A percentile compares a stretch with the other conserved stretches of the same genome.
phyloP scores from a whole-genome alignment of 2,888 invertebrate genomes.

The Lacanobia oleracea region DNA sequence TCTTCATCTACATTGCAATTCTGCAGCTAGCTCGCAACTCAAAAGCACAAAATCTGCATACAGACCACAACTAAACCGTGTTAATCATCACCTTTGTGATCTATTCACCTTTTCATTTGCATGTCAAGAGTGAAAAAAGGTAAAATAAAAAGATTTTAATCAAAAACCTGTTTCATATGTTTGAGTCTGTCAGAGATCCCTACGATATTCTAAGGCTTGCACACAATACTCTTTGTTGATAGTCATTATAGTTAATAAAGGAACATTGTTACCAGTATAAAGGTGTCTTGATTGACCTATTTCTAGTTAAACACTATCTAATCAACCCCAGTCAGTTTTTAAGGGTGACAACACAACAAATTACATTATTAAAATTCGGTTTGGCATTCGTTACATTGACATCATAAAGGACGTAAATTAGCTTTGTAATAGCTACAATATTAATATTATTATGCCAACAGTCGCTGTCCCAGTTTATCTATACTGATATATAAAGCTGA shows the following conservation, averaged over 20 bases:
- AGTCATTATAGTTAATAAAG: conserved; percentile 18
- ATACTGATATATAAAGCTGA: too few species aligned
- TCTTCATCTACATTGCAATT: not conserved
- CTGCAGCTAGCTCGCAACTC: not conserved
- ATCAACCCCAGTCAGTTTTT: conserved; percentile 4
- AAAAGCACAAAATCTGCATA: not conserved
- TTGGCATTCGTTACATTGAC: conserved; percentile 4
- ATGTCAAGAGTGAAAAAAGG: not conserved
- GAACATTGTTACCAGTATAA: conserved; percentile 22
- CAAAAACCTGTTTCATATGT: conserved; percentile 11
- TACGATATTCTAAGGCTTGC: not conserved
- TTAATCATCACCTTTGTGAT: not conserved
- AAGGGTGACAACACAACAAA: not conserved
- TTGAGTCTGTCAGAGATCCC: too few species aligned
- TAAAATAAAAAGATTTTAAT: conserved; percentile 11
- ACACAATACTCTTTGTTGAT: conserved; percentile 41
- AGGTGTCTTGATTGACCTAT: conserved; percentile 40
- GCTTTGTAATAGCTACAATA: not conserved
- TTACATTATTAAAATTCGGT: not conserved
- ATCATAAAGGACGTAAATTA: not conserved
- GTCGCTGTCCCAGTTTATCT: too few species aligned
- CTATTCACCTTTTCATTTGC: conserved; percentile 20
- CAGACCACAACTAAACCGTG: not conserved
- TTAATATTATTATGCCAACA: not conserved
- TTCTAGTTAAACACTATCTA: conserved; percentile 7